Evolutionary conservation across 1,140 invertebrate genomes (phyloP).

Genomic region (Drosophila lacteicornis): DNA sequence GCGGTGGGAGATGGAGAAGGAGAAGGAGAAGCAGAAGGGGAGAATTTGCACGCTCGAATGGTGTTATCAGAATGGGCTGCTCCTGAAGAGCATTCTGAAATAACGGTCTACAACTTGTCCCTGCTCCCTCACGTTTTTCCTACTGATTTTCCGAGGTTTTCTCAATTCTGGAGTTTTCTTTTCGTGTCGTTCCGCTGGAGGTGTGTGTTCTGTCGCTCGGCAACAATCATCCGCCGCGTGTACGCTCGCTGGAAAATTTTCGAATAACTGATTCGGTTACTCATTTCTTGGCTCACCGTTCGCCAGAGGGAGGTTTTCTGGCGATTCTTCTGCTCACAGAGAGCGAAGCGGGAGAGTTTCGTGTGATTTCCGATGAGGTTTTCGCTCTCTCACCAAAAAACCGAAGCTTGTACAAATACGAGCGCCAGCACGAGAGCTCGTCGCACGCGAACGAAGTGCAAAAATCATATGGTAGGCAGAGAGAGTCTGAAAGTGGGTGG

Average conservation of each 20-base stretch:
- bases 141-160: slow-evolving; percentile 3
- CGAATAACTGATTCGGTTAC: slow-evolving; percentile 12
- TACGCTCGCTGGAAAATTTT: slow-evolving; percentile 15
- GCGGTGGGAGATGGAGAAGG: background rate
- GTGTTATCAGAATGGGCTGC: no score
- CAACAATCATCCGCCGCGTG: slow-evolving; percentile 12
- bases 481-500: slow-evolving; percentile 8
- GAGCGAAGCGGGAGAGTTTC: background rate
- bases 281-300: slow-evolving; percentile 1
- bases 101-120: slow-evolving; percentile 31
- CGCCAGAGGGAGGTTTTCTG: slow-evolving; percentile 9
- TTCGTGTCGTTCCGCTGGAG: slow-evolving; percentile 3
- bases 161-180: background rate
- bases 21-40: background rate
- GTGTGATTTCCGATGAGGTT: no score
- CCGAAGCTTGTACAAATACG: slow-evolving; percentile 1
- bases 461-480: slow-evolving; percentile 53
- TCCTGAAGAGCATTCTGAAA: no score
- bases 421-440: slow-evolving; percentile 7
- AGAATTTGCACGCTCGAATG: slow-evolving; percentile 47
- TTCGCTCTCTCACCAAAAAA: background rate
- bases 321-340: background rate
- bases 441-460: slow-evolving; percentile 4
- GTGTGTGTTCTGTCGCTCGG: slow-evolving; percentile 4
- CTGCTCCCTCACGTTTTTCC: slow-evolving; percentile 44